Evolutionary conservation across 37 sponge, comb jelly and placozoan genomes (phyloP).

Genomic region (Lycopodina hypogea): DNA sequence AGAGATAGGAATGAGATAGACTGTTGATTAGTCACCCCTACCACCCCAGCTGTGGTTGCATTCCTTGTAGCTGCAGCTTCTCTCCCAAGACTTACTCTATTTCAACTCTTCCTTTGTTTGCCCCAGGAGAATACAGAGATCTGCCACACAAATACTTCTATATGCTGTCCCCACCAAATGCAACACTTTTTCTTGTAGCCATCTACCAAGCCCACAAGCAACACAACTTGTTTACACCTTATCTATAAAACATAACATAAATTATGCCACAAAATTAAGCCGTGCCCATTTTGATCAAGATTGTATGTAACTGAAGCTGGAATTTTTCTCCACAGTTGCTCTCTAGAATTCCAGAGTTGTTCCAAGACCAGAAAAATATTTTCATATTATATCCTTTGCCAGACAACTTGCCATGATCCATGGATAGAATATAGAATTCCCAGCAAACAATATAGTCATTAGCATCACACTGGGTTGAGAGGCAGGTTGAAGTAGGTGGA

Average conservation of each 20-base stretch:
- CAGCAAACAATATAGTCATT: too few species aligned
- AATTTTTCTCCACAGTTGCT: conserved; percentile 67
- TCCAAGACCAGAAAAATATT: conserved; percentile 40
- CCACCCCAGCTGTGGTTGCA: too few species aligned
- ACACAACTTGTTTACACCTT: background rate
- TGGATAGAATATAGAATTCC: background rate
- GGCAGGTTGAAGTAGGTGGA: too few species aligned
- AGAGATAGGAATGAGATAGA: too few species aligned
- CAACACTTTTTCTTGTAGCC: conserved; percentile 38
- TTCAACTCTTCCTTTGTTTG: conserved; percentile 17
- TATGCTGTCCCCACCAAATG: conserved; percentile 50
- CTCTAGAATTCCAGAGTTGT: conserved; percentile 72
- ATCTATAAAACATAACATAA: conserved; percentile 58
- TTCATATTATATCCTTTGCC: conserved; percentile 67
- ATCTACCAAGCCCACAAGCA: conserved; percentile 3
- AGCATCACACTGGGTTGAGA: background rate
- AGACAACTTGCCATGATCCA: conserved; percentile 80
- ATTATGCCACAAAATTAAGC: conserved; percentile 61
- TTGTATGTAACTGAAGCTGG: conserved; percentile 56
- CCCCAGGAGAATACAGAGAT: conserved; percentile 44
- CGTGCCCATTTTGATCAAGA: conserved; percentile 38
- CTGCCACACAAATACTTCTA: conserved; percentile 26
- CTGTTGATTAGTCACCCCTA: too few species aligned
- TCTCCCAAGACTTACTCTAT: conserved; percentile 26
- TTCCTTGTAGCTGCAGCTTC: too few species aligned